These are phyloP conservation scores for Amphiduros pacificus DNA, from an alignment of 2,888 invertebrate genomes.

Conservation along the genomic window DNA sequence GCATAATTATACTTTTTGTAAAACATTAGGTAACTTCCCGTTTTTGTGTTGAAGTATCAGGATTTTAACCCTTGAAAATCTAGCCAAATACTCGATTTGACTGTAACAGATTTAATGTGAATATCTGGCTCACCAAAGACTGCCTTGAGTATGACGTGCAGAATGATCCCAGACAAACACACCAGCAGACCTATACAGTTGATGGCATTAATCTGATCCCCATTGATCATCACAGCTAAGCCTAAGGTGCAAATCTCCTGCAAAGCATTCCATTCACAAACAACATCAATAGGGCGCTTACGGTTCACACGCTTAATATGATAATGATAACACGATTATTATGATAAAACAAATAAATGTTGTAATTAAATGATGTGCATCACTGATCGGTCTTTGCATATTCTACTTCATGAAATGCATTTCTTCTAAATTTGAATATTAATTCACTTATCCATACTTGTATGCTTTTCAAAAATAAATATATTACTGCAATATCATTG, in stretches of 20 bases:
- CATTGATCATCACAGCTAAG: slow-evolving; percentile 83
- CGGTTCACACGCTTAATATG: neutral
- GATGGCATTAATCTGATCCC: slow-evolving; percentile 79
- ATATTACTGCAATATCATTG: no score
- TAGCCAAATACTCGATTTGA: no score
- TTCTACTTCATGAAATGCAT: no score
- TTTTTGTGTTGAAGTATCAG: no score
- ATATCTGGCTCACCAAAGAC: slow-evolving; percentile 3
- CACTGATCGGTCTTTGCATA: neutral
- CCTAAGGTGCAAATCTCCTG: slow-evolving; percentile 92
- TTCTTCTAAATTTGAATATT: no score
- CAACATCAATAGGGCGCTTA: slow-evolving; percentile 5
- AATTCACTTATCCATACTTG: no score
- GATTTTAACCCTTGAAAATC: no score
- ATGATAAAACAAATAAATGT: neutral
- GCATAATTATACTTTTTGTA: no score
- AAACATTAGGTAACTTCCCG: no score
- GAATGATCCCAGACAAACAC: slow-evolving; percentile 84
- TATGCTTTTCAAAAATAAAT: no score
- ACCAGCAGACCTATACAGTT: slow-evolving; percentile 84
- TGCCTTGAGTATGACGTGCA: slow-evolving; percentile 71
- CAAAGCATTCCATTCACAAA: slow-evolving; percentile 55
- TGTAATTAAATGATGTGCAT: neutral
- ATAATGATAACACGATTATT: neutral
- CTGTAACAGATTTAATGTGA: no score